phyloP scores from a whole-genome alignment of 2,888 invertebrate genomes.

The Cheilosia vulpina region DNA sequence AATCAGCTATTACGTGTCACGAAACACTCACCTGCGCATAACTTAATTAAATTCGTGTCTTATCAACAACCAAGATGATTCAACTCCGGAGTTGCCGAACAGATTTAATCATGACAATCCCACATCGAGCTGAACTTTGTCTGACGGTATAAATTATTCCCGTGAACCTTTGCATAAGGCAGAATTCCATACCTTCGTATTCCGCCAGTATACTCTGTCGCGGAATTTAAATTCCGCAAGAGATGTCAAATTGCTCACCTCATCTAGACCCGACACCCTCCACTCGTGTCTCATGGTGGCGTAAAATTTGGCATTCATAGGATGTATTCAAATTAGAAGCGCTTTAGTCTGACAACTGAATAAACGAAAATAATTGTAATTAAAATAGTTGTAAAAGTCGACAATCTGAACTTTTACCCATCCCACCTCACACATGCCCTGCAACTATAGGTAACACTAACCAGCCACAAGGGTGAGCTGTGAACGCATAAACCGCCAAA shows the following conservation, averaged over 20 bases:
- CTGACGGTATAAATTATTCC: conserved; percentile 13
- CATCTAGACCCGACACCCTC: not conserved
- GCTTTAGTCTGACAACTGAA: conserved; percentile 65
- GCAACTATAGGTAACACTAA: conserved; percentile 1
- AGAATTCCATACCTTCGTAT: not conserved
- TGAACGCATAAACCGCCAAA: conserved; percentile 43
- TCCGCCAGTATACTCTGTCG: conserved; percentile 28
- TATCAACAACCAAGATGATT: not conserved
- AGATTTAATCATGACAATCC: not conserved
- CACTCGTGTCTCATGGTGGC: not conserved
- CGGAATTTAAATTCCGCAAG: conserved; percentile 31
- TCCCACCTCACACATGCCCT: not conserved
- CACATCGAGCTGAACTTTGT: not conserved
- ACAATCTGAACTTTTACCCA: conserved; percentile 35
- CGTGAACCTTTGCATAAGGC: conserved; percentile 9
- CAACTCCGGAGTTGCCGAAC: not conserved
- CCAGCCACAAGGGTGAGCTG: conserved; percentile 4
- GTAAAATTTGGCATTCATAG: conserved; percentile 56
- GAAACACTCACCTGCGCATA: not conserved
- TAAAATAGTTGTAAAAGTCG: conserved; percentile 69
- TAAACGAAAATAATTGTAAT: conserved; percentile 73
- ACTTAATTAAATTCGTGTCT: not conserved
- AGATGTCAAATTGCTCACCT: conserved; percentile 60
- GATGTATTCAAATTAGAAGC: conserved; percentile 53
- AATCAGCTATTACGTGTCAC: too few relatives aligned